Evolutionary conservation across 23 tunicate species (phyloP), one percentile per base, ranked within the genome.

Genomic region (Styela plicata): DNA sequence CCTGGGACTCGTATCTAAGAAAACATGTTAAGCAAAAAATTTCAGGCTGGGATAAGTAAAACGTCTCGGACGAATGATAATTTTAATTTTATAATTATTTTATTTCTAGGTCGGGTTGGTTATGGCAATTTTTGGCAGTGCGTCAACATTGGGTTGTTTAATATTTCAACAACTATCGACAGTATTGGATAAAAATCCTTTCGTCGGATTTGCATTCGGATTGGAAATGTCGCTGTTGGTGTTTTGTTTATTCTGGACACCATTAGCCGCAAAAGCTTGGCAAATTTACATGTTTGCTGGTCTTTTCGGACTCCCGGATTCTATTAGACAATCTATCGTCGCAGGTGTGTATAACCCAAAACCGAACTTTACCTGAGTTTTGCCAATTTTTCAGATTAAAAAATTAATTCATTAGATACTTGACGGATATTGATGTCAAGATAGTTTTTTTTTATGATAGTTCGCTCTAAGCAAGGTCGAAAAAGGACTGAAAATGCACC

Each of bases 71-170:
- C n/a, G n/a, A n/a, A n/a, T n/a, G n/a, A n/a, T n/a, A n/a, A 23
- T 69, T 57, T 57, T 21, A 68, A 68, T 31, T 68, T 68, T 31
- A 68, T 31, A 31, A 24, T 13, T 61, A 61, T 61, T 24, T 68
- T 68, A 25, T 53, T 32, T 74, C 24, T 34, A 74, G 79, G 33
- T 74, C 23, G 79, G 79, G 21, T 23, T 74, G 24, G 34, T 74
- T 34, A 74, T 74, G 79, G 33, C 79, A 27, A 34, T 74, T 34
- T 74, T 74, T 1, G 79, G 79, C 23, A 21, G 18, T 1, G 16
- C 79, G 18, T 21, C 79, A 24, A 32, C 53, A 23, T 22, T 74
- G 22, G 57, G 57, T 24, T 33, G 52, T 21, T 34, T 32, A 18
- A 20, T 27, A 18, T 74, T 74, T 34, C 20, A 74, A 31, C 33